A percentile compares a stretch with the other conserved stretches of the same genome.
These are phyloP conservation scores for Anagrus nilaparvatae DNA, from an alignment of 1,140 invertebrate genomes.

Conservation along the genomic window DNA sequence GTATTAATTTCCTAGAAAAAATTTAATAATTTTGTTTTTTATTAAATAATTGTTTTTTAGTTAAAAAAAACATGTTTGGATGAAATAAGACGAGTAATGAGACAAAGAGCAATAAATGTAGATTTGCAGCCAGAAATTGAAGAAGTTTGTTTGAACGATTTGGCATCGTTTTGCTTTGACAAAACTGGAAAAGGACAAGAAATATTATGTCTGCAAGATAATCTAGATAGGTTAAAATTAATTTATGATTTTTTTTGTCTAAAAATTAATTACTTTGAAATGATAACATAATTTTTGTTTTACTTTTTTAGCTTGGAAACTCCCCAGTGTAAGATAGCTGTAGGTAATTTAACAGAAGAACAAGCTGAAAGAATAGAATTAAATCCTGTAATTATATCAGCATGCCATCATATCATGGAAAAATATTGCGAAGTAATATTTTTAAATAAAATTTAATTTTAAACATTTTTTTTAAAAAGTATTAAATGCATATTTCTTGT, in stretches of 20 bases:
- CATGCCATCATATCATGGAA: slow-evolving; percentile 75
- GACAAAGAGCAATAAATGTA: slow-evolving; percentile 81
- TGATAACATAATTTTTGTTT: slow-evolving; percentile 7
- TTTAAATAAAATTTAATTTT: background rate
- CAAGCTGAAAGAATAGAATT: slow-evolving; percentile 77
- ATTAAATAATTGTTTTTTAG: slow-evolving; percentile 25
- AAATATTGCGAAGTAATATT: slow-evolving; percentile 59
- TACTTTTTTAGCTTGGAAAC: slow-evolving; percentile 39
- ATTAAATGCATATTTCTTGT: slow-evolving; percentile 6
- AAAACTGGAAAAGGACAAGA: slow-evolving; percentile 77
- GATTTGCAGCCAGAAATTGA: slow-evolving; percentile 92
- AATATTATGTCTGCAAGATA: slow-evolving; percentile 86
- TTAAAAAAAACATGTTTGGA: slow-evolving; percentile 56
- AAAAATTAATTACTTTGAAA: slow-evolving; percentile 4
- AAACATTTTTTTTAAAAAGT: background rate
- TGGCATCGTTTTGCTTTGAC: slow-evolving; percentile 73
- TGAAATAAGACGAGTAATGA: slow-evolving; percentile 85
- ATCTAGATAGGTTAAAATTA: slow-evolving; percentile 56
- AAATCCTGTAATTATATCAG: slow-evolving; percentile 72
- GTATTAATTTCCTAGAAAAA: slow-evolving; percentile 1
- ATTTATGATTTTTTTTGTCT: too few relatives aligned
- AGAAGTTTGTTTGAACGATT: slow-evolving; percentile 75
- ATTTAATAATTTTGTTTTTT: background rate
- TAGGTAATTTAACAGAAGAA: slow-evolving; percentile 83
- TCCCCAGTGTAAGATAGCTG: slow-evolving; percentile 57